Base-by-base conservation (phyloP, 2,888 invertebrate genomes). In the Tuberolachnus salignus region DNA sequence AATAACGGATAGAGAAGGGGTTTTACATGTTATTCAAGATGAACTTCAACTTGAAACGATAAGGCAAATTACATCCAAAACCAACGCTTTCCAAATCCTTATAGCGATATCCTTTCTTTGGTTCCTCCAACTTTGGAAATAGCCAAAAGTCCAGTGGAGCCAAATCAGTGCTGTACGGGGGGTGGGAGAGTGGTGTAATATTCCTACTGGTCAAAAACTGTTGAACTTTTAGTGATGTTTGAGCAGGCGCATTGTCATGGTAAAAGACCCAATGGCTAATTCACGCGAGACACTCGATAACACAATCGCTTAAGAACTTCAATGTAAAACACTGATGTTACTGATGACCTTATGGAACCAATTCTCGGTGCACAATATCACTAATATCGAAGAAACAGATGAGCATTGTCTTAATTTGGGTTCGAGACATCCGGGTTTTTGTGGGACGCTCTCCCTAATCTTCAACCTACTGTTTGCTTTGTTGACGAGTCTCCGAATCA, bases 191-290 rank as follows among this genome's bases (percentile, higher is more conserved):
- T 4, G 66, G 1, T 21, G 61, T 61, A 46, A 73, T 80, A 26
- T 66, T 53, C 42, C 55, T 34, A 67, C 59, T 67, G 19, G 75
- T 21, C 69, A 80, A 80, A 80, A 80, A 80, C 66, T 80, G 66
- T 34, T 1, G 13, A n/a, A 80, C 73, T 46, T 53, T 67, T 59
- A 70, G n/a, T 14, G 80, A 42, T 46, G 80, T 81, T 74, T 80
- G 82, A 61, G 81, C 80, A 21, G 75, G 81, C 13, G 82, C 81
- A 51, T 82, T 81, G 82, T 81, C 70, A 83, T 63, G 42, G 1
- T 14, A n/a, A 10, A 1, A 2, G 10, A 14, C 42, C 34, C 63
- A 42, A 34, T 63, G 10, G 21, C 23, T 57, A 9, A 11, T 23
- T 57, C 57, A 57, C 57, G 23, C 11, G 57, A 57, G 57, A 21